Percentiles rank a stretch among this genome's conserved stretches.
Evolutionary conservation across 2,113 vertebrate genomes (phyloP).

Genomic region (Entomyzon cyanotis): DNA sequence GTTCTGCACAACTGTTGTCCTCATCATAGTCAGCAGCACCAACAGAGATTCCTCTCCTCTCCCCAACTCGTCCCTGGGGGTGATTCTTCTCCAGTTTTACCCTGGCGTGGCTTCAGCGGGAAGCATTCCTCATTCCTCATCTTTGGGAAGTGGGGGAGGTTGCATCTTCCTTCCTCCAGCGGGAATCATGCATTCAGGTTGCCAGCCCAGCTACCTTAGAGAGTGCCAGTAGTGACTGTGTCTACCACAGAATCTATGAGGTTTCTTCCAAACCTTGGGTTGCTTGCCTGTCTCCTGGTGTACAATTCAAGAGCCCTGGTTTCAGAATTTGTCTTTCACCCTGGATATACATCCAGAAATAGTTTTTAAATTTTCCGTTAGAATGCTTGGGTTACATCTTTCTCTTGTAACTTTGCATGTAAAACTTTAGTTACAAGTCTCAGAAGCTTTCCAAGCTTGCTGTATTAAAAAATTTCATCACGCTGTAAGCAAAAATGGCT

Average conservation of each 20-base stretch:
- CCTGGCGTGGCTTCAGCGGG: neutral
- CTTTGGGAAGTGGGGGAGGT: neutral
- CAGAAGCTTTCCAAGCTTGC: neutral
- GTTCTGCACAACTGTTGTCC: slow-evolving; percentile 72
- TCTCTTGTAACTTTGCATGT: neutral
- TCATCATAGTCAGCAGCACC: slow-evolving; percentile 69
- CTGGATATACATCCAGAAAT: neutral
- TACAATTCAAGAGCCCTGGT: neutral
- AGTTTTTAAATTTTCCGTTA: neutral
- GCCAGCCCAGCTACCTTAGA: neutral
- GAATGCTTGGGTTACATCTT: neutral
- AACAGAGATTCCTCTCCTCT: slow-evolving; percentile 60
- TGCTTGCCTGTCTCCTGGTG: neutral
- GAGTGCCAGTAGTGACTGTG: neutral
- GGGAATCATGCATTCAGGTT: neutral
- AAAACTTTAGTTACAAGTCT: neutral
- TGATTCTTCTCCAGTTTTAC: slow-evolving; percentile 39
- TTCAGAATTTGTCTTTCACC: neutral
- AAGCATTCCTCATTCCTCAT: neutral
- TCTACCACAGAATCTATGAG: neutral
- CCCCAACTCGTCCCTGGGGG: neutral
- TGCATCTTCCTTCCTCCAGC: neutral
- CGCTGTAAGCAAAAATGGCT: neutral
- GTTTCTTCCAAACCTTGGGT: neutral
- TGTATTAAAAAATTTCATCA: neutral